Evolutionary conservation across 1,140 invertebrate species (phyloP).

Genomic region (Sarcophaga peregrina): DNA sequence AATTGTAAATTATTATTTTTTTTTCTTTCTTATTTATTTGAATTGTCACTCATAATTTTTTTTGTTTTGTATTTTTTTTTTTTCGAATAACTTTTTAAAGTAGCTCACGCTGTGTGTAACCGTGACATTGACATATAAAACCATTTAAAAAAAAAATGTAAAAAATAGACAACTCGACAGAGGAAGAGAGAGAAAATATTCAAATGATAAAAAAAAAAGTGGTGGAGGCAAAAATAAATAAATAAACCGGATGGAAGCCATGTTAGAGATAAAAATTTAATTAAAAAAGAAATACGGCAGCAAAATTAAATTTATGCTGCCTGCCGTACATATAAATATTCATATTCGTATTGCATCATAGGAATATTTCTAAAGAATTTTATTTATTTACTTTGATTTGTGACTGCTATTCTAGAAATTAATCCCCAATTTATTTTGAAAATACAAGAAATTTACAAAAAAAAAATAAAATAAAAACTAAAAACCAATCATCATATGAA

Average conservation of each 20-base stretch:
- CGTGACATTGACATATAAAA: slow-evolving; percentile 35
- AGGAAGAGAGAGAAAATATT: background rate
- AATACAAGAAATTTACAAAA: too few species aligned
- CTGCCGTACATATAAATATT: background rate
- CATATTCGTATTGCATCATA: background rate
- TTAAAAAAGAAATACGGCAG: too few species aligned
- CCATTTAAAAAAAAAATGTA: background rate
- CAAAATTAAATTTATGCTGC: too few species aligned
- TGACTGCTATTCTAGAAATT: too few species aligned
- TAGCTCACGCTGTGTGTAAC: slow-evolving; percentile 2
- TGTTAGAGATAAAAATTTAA: background rate
- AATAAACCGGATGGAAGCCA: background rate
- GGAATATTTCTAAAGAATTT: background rate
- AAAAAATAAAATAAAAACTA: too few species aligned
- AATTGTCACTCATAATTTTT: background rate
- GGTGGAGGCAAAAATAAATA: background rate
- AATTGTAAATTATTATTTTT: slow-evolving; percentile 7
- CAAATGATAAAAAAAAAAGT: background rate
- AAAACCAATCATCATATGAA: too few species aligned
- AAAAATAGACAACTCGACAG: background rate
- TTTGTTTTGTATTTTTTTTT: too few species aligned
- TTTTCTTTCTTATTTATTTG: background rate
- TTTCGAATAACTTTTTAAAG: background rate
- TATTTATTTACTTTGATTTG: slow-evolving; percentile 3
- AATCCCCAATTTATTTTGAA: too few species aligned